Percentiles rank a stretch among this genome's conserved stretches.
phyloP scores from a whole-genome alignment of 2,113 vertebrate species.

The Anoplopoma fimbria region DNA sequence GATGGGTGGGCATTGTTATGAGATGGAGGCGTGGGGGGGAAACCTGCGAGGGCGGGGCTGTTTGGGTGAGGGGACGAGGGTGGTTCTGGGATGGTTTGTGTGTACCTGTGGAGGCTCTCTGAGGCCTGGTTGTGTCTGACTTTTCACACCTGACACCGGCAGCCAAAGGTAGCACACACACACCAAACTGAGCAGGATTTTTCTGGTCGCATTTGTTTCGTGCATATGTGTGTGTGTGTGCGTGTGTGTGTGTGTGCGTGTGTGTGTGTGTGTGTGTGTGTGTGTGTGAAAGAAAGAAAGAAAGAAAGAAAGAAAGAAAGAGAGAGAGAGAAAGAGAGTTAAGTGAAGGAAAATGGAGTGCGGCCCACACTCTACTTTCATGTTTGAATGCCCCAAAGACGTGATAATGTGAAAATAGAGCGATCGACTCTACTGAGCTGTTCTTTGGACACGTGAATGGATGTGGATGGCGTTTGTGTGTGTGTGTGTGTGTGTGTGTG shows the following conservation, averaged over 20 bases:
- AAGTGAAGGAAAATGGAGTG: not conserved
- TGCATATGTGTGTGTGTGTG: not conserved
- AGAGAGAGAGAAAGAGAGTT: constrained; percentile 10
- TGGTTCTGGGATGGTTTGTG: constrained; percentile 39
- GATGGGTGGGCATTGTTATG: constrained; percentile 59
- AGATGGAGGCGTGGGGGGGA: constrained; percentile 33
- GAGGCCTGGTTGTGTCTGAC: constrained; percentile 40
- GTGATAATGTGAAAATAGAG: constrained; percentile 67
- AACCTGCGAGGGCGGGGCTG: constrained; percentile 41
- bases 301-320: not conserved
- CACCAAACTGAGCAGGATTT: constrained; percentile 71
- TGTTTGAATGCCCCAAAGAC: constrained; percentile 70
- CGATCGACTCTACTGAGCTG: constrained; percentile 55
- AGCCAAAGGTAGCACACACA: constrained; percentile 72
- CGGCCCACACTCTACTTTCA: constrained; percentile 44
- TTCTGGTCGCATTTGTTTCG: constrained; percentile 48
- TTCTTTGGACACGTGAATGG: constrained; percentile 58
- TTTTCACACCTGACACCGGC: constrained; percentile 50
- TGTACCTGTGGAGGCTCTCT: constrained; percentile 50
- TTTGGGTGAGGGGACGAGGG: constrained; percentile 1
- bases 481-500: constrained; percentile 13
- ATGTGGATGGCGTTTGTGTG: constrained; percentile 4
- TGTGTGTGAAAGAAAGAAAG: not conserved
- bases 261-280: constrained; percentile 13
- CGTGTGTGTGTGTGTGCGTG: constrained; percentile 9